Percentiles rank a stretch among this genome's conserved stretches.
Evolutionary conservation across 2,113 vertebrate species (phyloP).

Genomic region (Etheostoma cragini): DNA sequence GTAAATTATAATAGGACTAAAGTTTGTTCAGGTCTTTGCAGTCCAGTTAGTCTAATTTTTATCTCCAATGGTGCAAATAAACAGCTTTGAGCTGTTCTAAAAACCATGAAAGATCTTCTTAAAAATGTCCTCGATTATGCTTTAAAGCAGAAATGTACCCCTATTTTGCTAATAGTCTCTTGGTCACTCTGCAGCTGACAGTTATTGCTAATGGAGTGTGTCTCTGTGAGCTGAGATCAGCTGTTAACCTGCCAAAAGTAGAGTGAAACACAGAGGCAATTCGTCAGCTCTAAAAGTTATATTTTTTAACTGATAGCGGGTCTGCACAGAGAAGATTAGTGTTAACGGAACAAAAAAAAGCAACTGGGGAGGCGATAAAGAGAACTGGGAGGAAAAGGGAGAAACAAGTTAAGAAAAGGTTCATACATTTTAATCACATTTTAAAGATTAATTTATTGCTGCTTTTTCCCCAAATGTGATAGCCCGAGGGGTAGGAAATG

Average conservation of each 20-base stretch:
- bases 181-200: slow-evolving; percentile 35
- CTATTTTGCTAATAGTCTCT: background rate
- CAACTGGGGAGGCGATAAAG: slow-evolving; percentile 46
- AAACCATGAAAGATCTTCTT: slow-evolving; percentile 4
- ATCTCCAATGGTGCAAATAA: slow-evolving; percentile 2
- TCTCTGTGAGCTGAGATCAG: slow-evolving; percentile 47
- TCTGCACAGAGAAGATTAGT: slow-evolving; percentile 31
- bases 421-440: slow-evolving; percentile 58
- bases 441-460: slow-evolving; percentile 45
- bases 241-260: slow-evolving; percentile 33
- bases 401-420: slow-evolving; percentile 34
- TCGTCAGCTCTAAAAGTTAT: slow-evolving; percentile 18
- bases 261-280: slow-evolving; percentile 7
- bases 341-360: slow-evolving; percentile 22
- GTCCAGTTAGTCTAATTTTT: slow-evolving; percentile 6
- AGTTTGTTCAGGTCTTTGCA: slow-evolving; percentile 15
- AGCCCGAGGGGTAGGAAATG: slow-evolving; percentile 36
- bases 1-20: background rate
- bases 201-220: slow-evolving; percentile 36
- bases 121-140: background rate
- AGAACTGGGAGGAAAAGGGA: slow-evolving; percentile 27
- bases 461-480: slow-evolving; percentile 27
- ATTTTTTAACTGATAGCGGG: slow-evolving; percentile 23
- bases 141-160: background rate
- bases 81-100: background rate